These are phyloP conservation scores for Sarcoramphus papa DNA, from an alignment of 2,797 vertebrate genomes.

Conservation along the genomic window DNA sequence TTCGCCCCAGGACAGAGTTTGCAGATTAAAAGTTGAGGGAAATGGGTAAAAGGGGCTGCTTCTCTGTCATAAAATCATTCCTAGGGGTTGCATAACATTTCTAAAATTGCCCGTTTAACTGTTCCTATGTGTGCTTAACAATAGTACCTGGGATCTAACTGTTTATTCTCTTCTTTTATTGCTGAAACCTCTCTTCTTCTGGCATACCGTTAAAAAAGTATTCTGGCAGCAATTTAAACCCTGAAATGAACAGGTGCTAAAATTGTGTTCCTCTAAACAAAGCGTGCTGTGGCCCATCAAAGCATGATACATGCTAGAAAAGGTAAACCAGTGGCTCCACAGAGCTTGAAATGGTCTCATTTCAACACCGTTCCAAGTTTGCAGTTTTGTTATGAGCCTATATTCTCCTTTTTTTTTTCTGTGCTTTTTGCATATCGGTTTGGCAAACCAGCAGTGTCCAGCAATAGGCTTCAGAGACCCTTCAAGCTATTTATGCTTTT, in stretches of 20 bases:
- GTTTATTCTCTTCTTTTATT: background rate
- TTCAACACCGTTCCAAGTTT: background rate
- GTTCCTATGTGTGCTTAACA: background rate
- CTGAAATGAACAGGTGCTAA: background rate
- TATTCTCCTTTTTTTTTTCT: background rate
- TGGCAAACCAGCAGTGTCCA: background rate
- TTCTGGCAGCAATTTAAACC: background rate
- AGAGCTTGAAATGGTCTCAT: background rate
- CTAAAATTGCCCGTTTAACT: background rate
- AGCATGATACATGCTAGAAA: background rate
- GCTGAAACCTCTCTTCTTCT: background rate
- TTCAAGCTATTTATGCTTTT: background rate
- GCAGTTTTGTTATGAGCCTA: background rate
- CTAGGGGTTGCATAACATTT: background rate
- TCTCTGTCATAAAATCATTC: background rate
- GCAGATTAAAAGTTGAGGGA: background rate
- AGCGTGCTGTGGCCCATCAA: background rate
- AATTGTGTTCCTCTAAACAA: background rate
- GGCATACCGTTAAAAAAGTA: background rate
- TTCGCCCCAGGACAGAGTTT: background rate
- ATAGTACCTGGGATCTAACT: background rate
- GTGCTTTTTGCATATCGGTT: background rate
- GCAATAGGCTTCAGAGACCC: background rate
- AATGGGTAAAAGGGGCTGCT: background rate
- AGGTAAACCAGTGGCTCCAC: background rate